Conservation (phyloP, 2,797 vertebrate species). For the Peromyscus nudipes region DNA sequence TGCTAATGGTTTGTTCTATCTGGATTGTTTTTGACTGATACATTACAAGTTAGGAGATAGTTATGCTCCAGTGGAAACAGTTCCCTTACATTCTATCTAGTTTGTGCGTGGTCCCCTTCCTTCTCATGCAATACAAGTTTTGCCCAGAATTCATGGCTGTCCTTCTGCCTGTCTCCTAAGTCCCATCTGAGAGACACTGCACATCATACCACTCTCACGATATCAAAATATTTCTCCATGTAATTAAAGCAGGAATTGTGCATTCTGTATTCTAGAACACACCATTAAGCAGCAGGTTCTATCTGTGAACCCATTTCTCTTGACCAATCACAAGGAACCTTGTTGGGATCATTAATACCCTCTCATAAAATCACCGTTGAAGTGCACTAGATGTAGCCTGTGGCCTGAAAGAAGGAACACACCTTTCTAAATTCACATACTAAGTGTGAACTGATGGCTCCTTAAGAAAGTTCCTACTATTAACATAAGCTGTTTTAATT, state of each 20-base stretch:
- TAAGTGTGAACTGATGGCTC: not conserved
- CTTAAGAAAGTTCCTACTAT: not conserved
- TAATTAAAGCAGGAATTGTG: slow-evolving; percentile 59
- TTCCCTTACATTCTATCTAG: slow-evolving; percentile 61
- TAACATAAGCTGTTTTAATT: not conserved
- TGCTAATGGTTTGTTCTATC: slow-evolving; percentile 78
- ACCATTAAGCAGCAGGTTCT: not conserved
- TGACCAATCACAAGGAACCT: slow-evolving; percentile 14
- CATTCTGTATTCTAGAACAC: slow-evolving; percentile 36
- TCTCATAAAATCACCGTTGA: slow-evolving; percentile 31
- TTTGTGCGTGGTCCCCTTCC: slow-evolving; percentile 77
- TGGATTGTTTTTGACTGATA: slow-evolving; percentile 80
- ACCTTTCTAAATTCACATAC: slow-evolving; percentile 27
- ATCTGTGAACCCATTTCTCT: not conserved
- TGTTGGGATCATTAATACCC: not conserved
- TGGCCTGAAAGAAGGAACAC: slow-evolving; percentile 11
- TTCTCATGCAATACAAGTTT: slow-evolving; percentile 68
- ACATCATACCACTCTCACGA: slow-evolving; percentile 15
- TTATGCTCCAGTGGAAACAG: slow-evolving; percentile 72
- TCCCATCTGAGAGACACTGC: slow-evolving; percentile 69
- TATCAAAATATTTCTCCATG: slow-evolving; percentile 53
- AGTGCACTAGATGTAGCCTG: not conserved
- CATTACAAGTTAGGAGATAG: slow-evolving; percentile 80
- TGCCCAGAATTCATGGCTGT: slow-evolving; percentile 81
- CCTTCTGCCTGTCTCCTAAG: slow-evolving; percentile 78